Conservation (phyloP, 2,888 invertebrate species). For the Epinotia demarniana region DNA sequence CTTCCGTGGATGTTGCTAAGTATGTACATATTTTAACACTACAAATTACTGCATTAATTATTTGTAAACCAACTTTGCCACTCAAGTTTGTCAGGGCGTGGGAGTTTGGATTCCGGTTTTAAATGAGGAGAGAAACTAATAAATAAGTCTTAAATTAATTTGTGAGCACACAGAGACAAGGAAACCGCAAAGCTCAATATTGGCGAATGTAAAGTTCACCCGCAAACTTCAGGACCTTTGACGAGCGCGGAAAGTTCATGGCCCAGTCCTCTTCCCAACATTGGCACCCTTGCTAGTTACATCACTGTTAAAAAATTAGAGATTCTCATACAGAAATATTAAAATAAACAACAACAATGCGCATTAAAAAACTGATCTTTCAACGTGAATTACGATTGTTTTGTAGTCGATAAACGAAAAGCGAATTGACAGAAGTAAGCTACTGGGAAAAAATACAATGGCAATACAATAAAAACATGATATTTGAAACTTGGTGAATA, state of each 20-base stretch:
- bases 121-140: constrained; percentile 38
- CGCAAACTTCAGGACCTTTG: constrained; percentile 39
- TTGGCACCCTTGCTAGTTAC: constrained; percentile 18
- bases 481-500: not conserved
- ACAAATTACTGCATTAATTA: not conserved
- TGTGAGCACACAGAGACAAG: constrained; percentile 31
- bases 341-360: too few relatives aligned
- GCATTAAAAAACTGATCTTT: too few relatives aligned
- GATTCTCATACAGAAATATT: not conserved
- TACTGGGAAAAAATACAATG: too few relatives aligned
- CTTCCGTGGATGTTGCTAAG: too few relatives aligned
- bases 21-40: not conserved
- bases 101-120: constrained; percentile 22
- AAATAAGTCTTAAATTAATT: constrained; percentile 43
- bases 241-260: constrained; percentile 30
- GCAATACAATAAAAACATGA: not conserved
- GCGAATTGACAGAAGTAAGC: too few relatives aligned
- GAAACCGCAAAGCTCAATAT: constrained; percentile 43
- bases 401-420: too few relatives aligned
- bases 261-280: not conserved
- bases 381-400: too few relatives aligned
- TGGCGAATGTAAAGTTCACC: constrained; percentile 36
- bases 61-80: constrained; percentile 3
- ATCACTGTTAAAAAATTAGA: not conserved
- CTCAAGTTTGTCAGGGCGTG: constrained; percentile 7